Percentiles rank a stretch among this genome's conserved stretches.
phyloP scores from a whole-genome alignment of 2,113 vertebrate species.

The Oryzias woworae region DNA sequence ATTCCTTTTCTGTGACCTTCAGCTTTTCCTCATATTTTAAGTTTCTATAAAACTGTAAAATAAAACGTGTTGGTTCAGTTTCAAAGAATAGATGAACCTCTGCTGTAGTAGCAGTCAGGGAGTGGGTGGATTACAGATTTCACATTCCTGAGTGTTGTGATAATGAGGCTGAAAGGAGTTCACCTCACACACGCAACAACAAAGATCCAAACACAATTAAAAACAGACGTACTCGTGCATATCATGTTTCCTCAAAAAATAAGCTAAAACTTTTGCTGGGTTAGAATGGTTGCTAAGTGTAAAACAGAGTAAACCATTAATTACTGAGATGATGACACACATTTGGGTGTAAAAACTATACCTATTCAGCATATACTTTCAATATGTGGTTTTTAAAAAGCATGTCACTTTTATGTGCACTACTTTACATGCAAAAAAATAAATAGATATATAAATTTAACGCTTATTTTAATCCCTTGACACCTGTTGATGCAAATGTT shows the following conservation, averaged over 20 bases:
- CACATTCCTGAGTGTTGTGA: conserved; percentile 50
- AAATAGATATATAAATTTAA: no score
- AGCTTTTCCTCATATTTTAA: conserved; percentile 4
- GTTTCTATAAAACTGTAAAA: conserved; percentile 7
- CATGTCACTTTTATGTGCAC: no score
- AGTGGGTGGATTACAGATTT: conserved; percentile 47
- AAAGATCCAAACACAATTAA: conserved; percentile 19
- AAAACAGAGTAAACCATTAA: no score
- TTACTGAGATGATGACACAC: no score
- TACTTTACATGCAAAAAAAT: no score
- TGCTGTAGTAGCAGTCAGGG: conserved; percentile 27
- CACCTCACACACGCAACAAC: conserved; percentile 27
- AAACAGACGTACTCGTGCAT: background rate
- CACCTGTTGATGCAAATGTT: no score
- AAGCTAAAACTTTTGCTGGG: no score
- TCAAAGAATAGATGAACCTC: conserved; percentile 19
- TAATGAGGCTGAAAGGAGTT: conserved; percentile 36
- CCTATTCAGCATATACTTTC: no score
- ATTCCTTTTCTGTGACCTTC: conserved; percentile 10
- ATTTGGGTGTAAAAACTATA: no score
- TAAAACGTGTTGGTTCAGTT: conserved; percentile 24
- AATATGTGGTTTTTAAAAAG: no score
- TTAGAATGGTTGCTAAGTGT: no score
- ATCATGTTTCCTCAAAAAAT: background rate
- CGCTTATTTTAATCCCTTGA: no score